Base-by-base conservation (phyloP, 1,140 invertebrate genomes). In the Cephus cinctus region DNA sequence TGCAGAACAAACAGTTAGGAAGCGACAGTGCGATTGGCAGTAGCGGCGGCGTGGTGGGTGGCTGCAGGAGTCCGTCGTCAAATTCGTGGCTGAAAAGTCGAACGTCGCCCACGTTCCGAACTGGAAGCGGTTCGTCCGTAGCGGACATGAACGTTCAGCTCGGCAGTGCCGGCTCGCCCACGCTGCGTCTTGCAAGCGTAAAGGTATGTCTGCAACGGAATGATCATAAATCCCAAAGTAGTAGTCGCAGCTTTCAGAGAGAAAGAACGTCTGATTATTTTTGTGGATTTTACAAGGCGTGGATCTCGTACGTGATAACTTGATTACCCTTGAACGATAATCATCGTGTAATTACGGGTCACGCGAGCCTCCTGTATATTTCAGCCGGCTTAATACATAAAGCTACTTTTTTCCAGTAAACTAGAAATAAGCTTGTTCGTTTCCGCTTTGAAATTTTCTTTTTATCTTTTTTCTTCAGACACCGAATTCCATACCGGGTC, bases 81-180 rank as follows among this genome's bases (percentile, higher is more conserved):
- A 70, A 69, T 65, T 71, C 67, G 56, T 73, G 71, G 71, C 51
- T 69, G 43, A 67, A 71, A 55, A 71, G 65, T 63, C 67, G 66
- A 50, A 65, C 65, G 52, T 63, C 63, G 58, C 63, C 63, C 63
- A 63, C 57, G 55, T 63, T 56, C 51, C 68, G 63, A 56, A 59
- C 38, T 61, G 69, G 65, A 66, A 69, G 63, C 65, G 65, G 63
- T 54, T 59, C 64, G 55, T 67, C 71, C 59, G 59, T 71, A 56
- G 58, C 67, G 62, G 72, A 78, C 58, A 80, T 80, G 78, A 80
- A 81, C 69, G 72, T 80, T 21, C 76, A 80, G 55, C 61, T 81
- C 48, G 72, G 74, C 50, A 77, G 65, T 54, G 63, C 70, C 41
- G 71, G 72, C 54, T 73, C 75, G 57, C 75, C 77, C 40, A 76